Percentiles rank a stretch among this genome's conserved stretches.
Evolutionary conservation across 2,797 vertebrate species (phyloP).

Genomic region (Pteropus rufus): DNA sequence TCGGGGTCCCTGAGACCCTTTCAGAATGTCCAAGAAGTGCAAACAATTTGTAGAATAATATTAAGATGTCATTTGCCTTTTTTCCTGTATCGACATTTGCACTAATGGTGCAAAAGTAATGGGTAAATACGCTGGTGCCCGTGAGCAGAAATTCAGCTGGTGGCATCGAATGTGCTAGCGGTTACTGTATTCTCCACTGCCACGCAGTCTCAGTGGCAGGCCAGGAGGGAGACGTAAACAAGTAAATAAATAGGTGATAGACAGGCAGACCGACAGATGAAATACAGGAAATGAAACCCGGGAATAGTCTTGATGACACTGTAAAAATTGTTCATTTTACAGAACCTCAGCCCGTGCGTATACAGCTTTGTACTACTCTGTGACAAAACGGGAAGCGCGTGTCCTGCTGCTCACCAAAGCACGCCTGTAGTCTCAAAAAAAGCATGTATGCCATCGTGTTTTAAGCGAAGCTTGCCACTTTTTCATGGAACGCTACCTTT

Average conservation of each 20-base stretch:
- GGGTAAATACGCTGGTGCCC: neutral
- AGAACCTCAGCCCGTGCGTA: neutral
- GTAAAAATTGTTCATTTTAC: neutral
- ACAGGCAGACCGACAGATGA: neutral
- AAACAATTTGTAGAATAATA: neutral
- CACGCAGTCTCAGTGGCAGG: accelerated
- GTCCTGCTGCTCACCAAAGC: neutral
- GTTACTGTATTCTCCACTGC: neutral
- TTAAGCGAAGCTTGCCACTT: neutral
- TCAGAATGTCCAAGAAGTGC: neutral
- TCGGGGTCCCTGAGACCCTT: neutral
- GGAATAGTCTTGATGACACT: neutral
- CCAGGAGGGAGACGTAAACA: neutral
- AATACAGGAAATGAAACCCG: neutral
- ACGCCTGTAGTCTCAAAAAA: neutral
- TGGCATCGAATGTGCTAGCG: too few relatives aligned
- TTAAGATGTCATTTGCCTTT: neutral
- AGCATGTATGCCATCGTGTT: neutral
- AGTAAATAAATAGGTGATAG: neutral
- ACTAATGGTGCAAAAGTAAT: neutral
- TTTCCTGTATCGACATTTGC: neutral
- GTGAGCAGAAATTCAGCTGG: neutral
- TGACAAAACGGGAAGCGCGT: neutral
- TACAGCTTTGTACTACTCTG: neutral
- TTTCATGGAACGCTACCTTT: neutral